Evolutionary conservation across 2,797 vertebrate species (phyloP).

Genomic region (Pantherophis vulpinus): DNA sequence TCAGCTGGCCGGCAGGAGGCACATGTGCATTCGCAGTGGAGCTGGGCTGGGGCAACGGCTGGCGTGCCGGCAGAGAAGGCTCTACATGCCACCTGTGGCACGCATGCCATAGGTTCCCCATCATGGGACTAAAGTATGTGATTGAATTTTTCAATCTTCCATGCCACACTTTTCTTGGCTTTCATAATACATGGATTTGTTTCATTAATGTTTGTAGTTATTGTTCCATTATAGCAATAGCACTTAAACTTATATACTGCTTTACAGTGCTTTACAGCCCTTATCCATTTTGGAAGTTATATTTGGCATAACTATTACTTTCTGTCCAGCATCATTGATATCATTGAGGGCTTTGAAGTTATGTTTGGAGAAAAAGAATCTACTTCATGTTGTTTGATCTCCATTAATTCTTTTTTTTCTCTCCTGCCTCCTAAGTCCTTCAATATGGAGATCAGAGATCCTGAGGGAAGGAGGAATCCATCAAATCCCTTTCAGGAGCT

Average conservation of each 20-base stretch:
- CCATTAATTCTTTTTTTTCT: not conserved
- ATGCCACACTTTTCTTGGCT: not conserved
- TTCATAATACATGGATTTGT: not conserved
- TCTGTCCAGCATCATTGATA: not conserved
- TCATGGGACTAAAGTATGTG: not conserved
- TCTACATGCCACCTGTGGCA: no score
- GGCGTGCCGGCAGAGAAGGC: no score
- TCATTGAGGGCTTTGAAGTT: not conserved
- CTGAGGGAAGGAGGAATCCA: not conserved
- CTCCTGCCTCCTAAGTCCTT: not conserved
- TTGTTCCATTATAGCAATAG: not conserved
- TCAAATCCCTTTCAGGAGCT: not conserved
- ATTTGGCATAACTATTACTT: not conserved
- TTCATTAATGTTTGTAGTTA: not conserved
- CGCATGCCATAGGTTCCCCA: no score
- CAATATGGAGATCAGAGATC: not conserved
- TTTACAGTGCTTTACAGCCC: no score
- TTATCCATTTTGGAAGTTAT: not conserved
- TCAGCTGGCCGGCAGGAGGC: no score
- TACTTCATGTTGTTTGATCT: not conserved
- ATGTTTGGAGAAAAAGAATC: not conserved
- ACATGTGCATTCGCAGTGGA: fast-evolving
- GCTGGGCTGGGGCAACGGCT: no score
- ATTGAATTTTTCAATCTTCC: not conserved
- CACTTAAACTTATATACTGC: no score